Evolutionary conservation across 2,113 vertebrate species (phyloP).

Genomic region (Hiodon tergisus): DNA sequence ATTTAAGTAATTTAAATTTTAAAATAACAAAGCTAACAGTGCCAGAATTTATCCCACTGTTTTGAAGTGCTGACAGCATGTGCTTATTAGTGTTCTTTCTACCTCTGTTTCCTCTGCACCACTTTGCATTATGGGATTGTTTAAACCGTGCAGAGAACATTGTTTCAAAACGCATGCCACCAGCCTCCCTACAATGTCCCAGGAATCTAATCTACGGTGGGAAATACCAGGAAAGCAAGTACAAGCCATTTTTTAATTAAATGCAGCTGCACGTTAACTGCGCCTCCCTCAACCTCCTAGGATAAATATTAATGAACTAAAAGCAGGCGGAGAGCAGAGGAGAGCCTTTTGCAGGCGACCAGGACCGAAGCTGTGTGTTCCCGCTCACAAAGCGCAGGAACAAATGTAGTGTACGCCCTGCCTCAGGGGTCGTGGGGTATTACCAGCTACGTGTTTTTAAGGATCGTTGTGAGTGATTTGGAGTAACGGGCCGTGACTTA

Average conservation of each 20-base stretch:
- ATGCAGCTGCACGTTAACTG: neutral
- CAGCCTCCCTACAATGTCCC: neutral
- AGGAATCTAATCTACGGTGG: neutral
- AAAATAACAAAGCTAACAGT: too few relatives aligned
- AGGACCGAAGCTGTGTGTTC: neutral
- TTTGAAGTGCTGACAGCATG: neutral
- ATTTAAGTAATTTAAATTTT: too few relatives aligned
- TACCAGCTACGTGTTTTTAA: constrained; percentile 18
- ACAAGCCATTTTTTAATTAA: neutral
- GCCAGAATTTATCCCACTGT: too few relatives aligned
- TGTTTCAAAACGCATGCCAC: neutral
- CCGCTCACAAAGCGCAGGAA: neutral
- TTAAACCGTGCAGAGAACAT: neutral
- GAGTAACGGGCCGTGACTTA: constrained; percentile 17
- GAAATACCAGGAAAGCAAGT: neutral
- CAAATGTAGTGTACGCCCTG: neutral
- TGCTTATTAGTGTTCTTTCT: neutral
- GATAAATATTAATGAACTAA: constrained; percentile 15
- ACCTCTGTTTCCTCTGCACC: neutral
- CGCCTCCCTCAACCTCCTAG: neutral
- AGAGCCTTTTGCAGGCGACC: neutral
- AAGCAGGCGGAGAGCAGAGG: neutral
- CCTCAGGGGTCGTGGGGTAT: constrained; percentile 25
- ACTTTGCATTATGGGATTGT: neutral
- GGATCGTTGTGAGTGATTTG: constrained; percentile 16